Evolutionary conservation across 2,113 vertebrate genomes (phyloP), one percentile per base, ranked within the genome.

Genomic region (Cyprinodon brontotheroides): DNA sequence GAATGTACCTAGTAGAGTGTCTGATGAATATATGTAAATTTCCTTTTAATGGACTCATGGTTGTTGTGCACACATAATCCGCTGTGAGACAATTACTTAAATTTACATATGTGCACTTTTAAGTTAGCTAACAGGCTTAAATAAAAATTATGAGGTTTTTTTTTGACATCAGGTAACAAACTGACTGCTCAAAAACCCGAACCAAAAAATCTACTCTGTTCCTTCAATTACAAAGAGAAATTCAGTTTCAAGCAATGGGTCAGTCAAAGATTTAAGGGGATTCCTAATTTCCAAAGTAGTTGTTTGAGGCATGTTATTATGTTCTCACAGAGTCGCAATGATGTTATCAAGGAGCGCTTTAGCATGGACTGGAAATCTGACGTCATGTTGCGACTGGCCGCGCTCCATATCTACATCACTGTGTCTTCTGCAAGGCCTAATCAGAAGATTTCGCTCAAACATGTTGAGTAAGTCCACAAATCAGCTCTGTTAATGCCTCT

Each of bases 381-480:
- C 86, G 87, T 98, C 92, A 96, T 96, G 63, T 94, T 98, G 84
- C 94, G 94, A 82, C 88, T 99, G 87, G 96, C 97, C 61, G 98
- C 98, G 11, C 96, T 99, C 61, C 97, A 99, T 89, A 98, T 99
- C 90, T 98, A 96, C 93, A 99, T 99, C 95, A 98, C 97, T 0
- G 97, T 99, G 87, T 97, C 97, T 48, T 96, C 96, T 8, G 96
- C 98, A n/a, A 95, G 93, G 79, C 97, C 97, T 67, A 97, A 95
- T 94, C 97, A 99, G 94, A 99, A 98, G 94, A 96, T 99, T 75
- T 98, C 97, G 6, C 97, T 99, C 78, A 98, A 98, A 91, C 97
- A 97, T 0, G 97, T 99, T 39, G 98, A 99, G 97, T 99, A 94
- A 97, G 97, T 96, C 50, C 9, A 65, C 69, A 78, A 77, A 74